Evolutionary conservation across 1,140 invertebrate genomes (phyloP), one percentile per base, ranked within the genome.

Genomic region (Aphelenchoides besseyi): DNA sequence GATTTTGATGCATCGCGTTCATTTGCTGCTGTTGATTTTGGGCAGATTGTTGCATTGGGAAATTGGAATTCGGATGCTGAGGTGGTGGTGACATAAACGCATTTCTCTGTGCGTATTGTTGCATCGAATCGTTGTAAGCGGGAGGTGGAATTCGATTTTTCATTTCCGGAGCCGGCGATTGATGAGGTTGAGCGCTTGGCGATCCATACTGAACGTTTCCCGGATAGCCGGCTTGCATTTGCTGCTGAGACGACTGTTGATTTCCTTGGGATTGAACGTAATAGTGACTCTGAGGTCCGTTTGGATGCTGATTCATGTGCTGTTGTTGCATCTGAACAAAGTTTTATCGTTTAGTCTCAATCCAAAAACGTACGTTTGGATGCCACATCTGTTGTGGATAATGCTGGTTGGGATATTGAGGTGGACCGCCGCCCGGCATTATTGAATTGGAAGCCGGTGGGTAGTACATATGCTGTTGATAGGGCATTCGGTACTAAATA

Each of bases 1-100:
- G 70, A 18, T 75, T 52, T 37, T 77, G 71, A n/a, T n/a, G n/a
- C 54, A 32, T 33, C 23, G 30, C 54, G n/a, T 28, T 75, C 59
- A 76, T 69, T 8, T 69, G 68, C 12, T 69, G 68, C 68, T 69
- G 68, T 2, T 69, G 68, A 18, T 72, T 41, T 28, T 73, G 61
- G 16, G 30, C 41, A 8, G 55, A 12, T 23, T 59, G 55, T 33
- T 59, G 55, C 55, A 59, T 59, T 5, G 5, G 5, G 55, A 8
- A 59, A 33, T 59, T 59, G 5, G 55, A 59, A 33, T 59, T 5
- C 26, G 55, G 55, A 8, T 59, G 55, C 18, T 18, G 5, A 28
- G 55, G 55, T 12, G 55, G 55, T 23, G 55, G 55, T 33, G 55
- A 59, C 55, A 59, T 59, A 23, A 69, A 2, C 33, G 30, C 8